These are phyloP conservation scores for Lemur catta DNA, from an alignment of 2,797 vertebrate genomes.

Conservation along the genomic window DNA sequence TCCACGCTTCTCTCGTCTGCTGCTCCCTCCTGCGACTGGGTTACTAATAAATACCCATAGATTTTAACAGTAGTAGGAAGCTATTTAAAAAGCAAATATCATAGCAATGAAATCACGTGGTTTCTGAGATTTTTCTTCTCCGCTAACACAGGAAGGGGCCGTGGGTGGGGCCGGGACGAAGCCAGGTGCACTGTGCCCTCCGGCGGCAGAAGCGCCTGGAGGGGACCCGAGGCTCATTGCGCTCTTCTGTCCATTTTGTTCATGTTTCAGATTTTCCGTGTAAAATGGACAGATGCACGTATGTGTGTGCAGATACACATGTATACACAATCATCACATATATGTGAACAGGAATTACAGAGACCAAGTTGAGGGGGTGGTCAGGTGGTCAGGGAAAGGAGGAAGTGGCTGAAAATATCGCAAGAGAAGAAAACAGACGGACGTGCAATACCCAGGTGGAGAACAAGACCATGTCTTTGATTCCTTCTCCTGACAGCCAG, in stretches of 20 bases:
- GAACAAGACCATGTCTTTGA: background rate
- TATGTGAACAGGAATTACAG: background rate
- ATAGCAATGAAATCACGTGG: background rate
- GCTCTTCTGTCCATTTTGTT: background rate
- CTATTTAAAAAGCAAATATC: background rate
- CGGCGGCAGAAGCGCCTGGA: background rate
- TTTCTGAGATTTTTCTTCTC: background rate
- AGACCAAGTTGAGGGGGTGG: background rate
- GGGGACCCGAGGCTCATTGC: background rate
- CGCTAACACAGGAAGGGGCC: background rate
- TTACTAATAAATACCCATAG: background rate
- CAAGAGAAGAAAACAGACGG: background rate
- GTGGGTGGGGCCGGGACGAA: background rate
- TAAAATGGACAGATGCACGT: too few species aligned
- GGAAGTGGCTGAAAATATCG: background rate
- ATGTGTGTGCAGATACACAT: background rate
- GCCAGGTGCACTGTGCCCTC: background rate
- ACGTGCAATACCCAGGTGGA: background rate
- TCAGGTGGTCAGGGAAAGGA: background rate
- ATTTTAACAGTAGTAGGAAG: background rate
- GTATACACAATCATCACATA: background rate
- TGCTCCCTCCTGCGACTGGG: background rate
- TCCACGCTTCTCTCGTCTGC: background rate
- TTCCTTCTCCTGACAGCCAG: background rate
- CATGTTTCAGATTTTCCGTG: background rate